Base-by-base conservation (phyloP, 2,888 invertebrate species). In the Acanthacorydalis orientalis region DNA sequence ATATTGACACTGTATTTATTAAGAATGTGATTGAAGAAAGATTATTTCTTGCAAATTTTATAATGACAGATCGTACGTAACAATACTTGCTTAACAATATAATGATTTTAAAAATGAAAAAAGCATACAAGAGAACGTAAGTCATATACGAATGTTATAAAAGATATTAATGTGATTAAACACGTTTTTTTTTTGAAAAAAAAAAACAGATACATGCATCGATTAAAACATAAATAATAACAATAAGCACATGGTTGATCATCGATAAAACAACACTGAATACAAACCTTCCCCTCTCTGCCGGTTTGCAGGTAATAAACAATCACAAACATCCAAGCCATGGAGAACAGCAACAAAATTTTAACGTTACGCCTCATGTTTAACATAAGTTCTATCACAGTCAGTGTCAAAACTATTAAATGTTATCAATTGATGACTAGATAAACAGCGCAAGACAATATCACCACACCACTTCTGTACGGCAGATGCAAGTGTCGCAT, bases 281-380 rank as follows among this genome's bases (percentile, higher is more conserved):
- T 31, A 53, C 64, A 59, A 63, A 74, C 74, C 73, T 74, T 74
- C 50, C 64, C 64, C 55, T 72, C 72, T 55, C 68, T 65, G 52
- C 70, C 69, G 49, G 70, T 68, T 62, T 75, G 75, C 52, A 75
- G 68, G 60, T 76, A 76, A 65, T 74, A 77, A 64, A 77, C 68
- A 59, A 76, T 72, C 56, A 70, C 74, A 63, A 74, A 75, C 72
- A 76, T 75, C 77, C 77, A 77, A 54, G 72, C 70, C 62, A 72
- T 69, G 55, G 74, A 74, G 58, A 76, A 70, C 52, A 75, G 63
- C 54, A 75, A 63, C 57, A 76, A 64, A 59, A 76, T 69, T 65
- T 76, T 77, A 55, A 75, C 69, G 65, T 77, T 77, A 53, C 76
- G 70, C 61, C 75, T 68, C 75, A 76, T 76, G 53, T 52, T 59